Percentiles rank a stretch among this genome's conserved stretches.
phyloP scores from a whole-genome alignment of 2,113 vertebrate species.

The Ophthalmolycus amberensis region DNA sequence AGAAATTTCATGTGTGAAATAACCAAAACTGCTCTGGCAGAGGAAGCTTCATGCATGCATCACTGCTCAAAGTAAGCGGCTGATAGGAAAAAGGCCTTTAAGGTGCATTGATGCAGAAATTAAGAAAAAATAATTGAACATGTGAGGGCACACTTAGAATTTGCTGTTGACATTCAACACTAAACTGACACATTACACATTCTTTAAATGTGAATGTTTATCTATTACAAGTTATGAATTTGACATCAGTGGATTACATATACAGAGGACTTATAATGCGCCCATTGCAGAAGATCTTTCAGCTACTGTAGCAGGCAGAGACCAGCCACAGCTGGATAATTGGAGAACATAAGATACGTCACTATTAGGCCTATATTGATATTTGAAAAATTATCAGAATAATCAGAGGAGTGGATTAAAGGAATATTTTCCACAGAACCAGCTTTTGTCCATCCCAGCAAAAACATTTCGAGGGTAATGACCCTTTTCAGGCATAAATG shows the following conservation, averaged over 20 bases:
- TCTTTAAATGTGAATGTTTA: constrained; percentile 8
- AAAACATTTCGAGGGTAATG: background rate
- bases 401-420: constrained; percentile 8
- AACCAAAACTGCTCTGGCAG: background rate
- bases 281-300: background rate
- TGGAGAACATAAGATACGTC: background rate
- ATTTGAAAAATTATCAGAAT: background rate
- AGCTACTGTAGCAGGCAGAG: background rate
- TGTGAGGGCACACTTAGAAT: background rate
- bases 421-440: constrained; percentile 13
- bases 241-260: constrained; percentile 3
- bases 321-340: background rate
- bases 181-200: background rate
- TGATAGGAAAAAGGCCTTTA: background rate
- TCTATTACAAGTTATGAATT: constrained; percentile 5
- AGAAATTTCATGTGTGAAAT: background rate
- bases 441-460: background rate
- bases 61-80: background rate
- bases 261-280: background rate
- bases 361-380: background rate
- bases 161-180: background rate
- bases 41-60: background rate
- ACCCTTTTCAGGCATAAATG: background rate
- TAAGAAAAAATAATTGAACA: background rate
- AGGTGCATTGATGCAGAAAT: background rate